Evolutionary conservation across 2,888 invertebrate genomes (phyloP).

Genomic region (Drosophila cognata): DNA sequence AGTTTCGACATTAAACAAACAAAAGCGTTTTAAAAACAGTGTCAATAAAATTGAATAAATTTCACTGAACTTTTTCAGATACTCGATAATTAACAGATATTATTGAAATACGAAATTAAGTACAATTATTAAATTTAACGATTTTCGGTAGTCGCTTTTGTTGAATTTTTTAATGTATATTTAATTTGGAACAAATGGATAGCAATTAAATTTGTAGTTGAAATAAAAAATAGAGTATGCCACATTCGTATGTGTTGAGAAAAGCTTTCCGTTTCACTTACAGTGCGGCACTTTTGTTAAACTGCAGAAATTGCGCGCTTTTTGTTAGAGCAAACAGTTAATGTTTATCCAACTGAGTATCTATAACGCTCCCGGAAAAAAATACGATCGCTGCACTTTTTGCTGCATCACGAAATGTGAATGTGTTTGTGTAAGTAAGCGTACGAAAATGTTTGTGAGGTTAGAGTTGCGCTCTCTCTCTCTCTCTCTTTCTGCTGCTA

Average conservation of each 20-base stretch:
- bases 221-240: constrained; percentile 10
- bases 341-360: constrained; percentile 50
- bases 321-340: constrained; percentile 27
- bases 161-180: too few relatives aligned
- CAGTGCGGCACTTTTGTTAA: constrained; percentile 34
- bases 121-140: background rate
- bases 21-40: constrained; percentile 16
- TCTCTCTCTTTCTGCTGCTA: constrained; percentile 20
- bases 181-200: background rate
- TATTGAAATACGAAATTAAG: background rate
- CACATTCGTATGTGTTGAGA: background rate
- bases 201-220: background rate
- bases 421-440: constrained; percentile 6
- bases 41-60: constrained; percentile 4
- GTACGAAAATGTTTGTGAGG: constrained; percentile 16
- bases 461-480: constrained; percentile 25
- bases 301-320: constrained; percentile 47
- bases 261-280: background rate
- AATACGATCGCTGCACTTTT: constrained; percentile 36
- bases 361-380: constrained; percentile 7
- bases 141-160: background rate
- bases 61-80: background rate
- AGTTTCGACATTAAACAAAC: constrained; percentile 24
- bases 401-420: constrained; percentile 7
- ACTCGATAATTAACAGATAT: background rate